phyloP scores from a whole-genome alignment of 2,888 invertebrate species.

The Glaucopsyche alexis region DNA sequence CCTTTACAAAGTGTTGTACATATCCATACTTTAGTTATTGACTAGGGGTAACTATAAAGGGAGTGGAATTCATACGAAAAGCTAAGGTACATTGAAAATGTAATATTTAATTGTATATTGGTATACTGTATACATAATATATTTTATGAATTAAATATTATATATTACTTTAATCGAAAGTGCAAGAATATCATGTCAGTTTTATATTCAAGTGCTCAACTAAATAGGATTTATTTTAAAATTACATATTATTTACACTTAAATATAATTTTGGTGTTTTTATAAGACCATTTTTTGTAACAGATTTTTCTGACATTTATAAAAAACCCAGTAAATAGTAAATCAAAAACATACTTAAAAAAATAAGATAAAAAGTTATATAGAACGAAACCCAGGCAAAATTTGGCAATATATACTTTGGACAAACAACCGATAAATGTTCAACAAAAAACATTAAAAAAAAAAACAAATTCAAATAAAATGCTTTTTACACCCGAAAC shows the following conservation, averaged over 20 bases:
- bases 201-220: neutral
- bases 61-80: neutral
- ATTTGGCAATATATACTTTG: neutral
- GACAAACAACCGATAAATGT: neutral
- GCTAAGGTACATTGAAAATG: neutral
- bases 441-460: constrained; percentile 17
- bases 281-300: neutral
- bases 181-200: neutral
- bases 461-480: neutral
- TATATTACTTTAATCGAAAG: neutral
- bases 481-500: neutral
- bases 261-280: neutral
- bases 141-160: neutral
- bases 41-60: constrained; percentile 2
- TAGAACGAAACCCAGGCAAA: neutral
- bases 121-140: neutral
- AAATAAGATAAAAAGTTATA: neutral
- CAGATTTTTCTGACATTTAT: too few species aligned
- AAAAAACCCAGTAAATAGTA: neutral
- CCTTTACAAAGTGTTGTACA: neutral
- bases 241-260: constrained; percentile 5
- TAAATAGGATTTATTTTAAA: neutral
- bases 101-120: neutral
- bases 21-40: constrained; percentile 1
- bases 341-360: neutral